phyloP scores from a whole-genome alignment of 2,888 invertebrate genomes.

The Eristalis arbustorum region DNA sequence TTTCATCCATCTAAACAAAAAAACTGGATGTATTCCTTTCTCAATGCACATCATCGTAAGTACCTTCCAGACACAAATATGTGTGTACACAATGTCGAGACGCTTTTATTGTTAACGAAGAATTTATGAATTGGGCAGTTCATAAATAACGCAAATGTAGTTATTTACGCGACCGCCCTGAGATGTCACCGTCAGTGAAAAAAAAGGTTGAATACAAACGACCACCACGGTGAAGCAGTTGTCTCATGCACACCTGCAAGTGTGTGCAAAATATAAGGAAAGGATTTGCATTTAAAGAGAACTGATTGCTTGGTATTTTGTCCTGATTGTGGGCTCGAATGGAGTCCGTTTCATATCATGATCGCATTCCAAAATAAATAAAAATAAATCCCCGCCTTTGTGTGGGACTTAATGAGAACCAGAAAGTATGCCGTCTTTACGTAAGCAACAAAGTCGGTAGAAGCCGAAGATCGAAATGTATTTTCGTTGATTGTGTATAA shows the following conservation, averaged over 20 bases:
- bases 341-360: not conserved
- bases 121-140: not conserved
- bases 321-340: not conserved
- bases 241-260: not conserved
- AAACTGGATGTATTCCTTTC: too few relatives aligned
- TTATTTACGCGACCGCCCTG: not conserved
- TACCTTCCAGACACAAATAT: not conserved
- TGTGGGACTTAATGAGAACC: not conserved
- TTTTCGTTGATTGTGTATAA: not conserved
- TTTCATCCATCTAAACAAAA: too few relatives aligned
- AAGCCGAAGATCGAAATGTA: not conserved
- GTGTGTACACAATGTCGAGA: not conserved
- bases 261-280: not conserved
- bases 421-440: not conserved
- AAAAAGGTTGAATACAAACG: not conserved
- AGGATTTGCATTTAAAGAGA: not conserved
- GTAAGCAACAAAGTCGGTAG: not conserved
- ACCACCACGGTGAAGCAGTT: not conserved
- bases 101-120: not conserved
- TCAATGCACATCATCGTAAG: too few relatives aligned
- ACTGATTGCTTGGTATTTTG: not conserved
- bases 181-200: not conserved
- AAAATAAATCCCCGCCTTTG: not conserved
- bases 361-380: not conserved
- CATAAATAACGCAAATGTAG: not conserved